phyloP scores from a whole-genome alignment of 2,888 invertebrate genomes.

The Pyrrhosoma nymphula region DNA sequence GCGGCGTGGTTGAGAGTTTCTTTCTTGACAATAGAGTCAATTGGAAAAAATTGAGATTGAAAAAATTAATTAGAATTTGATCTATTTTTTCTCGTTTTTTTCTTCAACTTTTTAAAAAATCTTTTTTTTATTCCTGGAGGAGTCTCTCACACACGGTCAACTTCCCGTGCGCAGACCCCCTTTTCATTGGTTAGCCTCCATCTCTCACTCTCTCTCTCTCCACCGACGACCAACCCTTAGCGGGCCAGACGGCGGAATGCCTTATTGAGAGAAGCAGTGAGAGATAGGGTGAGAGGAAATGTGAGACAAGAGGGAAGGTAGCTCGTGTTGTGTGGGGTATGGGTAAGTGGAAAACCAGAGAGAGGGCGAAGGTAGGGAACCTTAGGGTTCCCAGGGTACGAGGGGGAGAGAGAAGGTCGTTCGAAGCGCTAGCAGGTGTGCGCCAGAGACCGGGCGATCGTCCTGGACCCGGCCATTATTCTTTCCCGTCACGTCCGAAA shows the following conservation, averaged over 20 bases:
- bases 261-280: not conserved
- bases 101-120: not conserved
- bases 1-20: not conserved
- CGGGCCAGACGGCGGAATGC: constrained; percentile 9
- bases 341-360: not conserved
- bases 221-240: not conserved
- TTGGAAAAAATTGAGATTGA: not conserved
- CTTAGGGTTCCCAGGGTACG: not conserved
- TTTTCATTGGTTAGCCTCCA: not conserved
- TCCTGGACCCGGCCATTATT: not conserved
- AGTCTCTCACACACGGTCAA: not conserved
- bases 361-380: not conserved
- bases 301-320: not conserved
- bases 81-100: not conserved
- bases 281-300: not conserved
- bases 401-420: not conserved
- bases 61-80: not conserved
- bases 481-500: constrained; percentile 7
- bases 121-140: not conserved
- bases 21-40: not conserved
- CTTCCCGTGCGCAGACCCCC: not conserved
- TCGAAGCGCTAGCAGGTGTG: not conserved
- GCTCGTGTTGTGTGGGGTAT: no score
- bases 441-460: not conserved
- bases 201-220: no score